Percentiles rank a stretch among this genome's conserved stretches.
phyloP scores from a whole-genome alignment of 2,797 vertebrate species.

The Onychomys arenicola region DNA sequence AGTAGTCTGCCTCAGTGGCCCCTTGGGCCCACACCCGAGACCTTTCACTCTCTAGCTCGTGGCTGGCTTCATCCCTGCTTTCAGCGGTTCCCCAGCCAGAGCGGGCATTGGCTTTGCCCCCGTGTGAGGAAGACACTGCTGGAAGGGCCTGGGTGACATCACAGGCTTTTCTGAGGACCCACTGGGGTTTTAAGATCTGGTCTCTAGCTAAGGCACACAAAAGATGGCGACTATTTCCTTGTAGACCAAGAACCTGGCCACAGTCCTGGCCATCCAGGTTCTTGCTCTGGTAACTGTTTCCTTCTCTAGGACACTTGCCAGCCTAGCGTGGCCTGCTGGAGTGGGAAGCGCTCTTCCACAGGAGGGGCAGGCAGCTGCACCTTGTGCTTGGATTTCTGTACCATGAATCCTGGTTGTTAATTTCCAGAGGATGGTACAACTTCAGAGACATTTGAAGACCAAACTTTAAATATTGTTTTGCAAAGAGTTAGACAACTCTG shows the following conservation, averaged over 20 bases:
- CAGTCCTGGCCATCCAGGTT: neutral
- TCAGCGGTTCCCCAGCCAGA: fast-evolving
- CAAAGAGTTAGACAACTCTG: neutral
- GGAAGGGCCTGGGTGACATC: neutral
- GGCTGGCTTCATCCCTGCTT: neutral
- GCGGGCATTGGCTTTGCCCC: neutral
- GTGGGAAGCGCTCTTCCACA: neutral
- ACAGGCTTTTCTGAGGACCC: neutral
- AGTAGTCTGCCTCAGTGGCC: neutral
- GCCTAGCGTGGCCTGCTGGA: neutral
- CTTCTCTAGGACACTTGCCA: neutral
- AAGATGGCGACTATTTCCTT: fast-evolving
- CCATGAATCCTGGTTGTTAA: neutral
- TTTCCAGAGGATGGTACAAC: neutral
- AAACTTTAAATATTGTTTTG: neutral
- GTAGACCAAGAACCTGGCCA: neutral
- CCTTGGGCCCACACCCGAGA: neutral
- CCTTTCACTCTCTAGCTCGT: too few species aligned
- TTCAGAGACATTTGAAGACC: neutral
- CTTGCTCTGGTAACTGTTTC: neutral
- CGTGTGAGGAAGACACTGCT: neutral
- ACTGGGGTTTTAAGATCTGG: neutral
- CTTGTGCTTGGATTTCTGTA: neutral
- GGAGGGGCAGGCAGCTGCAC: neutral
- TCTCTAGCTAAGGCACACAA: neutral